phyloP scores from a whole-genome alignment of 2,797 vertebrate species.

The Malurus splendens region DNA sequence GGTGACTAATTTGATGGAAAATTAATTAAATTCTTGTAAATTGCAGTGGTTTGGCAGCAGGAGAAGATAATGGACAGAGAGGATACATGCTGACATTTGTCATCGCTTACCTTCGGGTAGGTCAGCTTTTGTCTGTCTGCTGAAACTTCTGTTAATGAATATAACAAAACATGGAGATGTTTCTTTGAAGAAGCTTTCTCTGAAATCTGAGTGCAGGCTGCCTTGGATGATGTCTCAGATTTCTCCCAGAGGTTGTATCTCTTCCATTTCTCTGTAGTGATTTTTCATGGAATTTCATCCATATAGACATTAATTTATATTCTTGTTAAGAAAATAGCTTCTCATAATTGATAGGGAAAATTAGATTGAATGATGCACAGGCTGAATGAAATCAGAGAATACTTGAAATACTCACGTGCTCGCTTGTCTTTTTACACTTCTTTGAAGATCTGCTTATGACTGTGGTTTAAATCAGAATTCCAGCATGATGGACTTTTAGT shows the following conservation, averaged over 20 bases:
- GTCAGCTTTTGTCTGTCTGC: constrained; percentile 61
- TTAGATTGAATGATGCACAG: neutral
- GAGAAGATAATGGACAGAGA: constrained; percentile 98
- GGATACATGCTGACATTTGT: constrained; percentile 98
- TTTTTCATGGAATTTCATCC: neutral
- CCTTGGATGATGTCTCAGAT: neutral
- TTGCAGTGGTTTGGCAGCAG: constrained; percentile 94
- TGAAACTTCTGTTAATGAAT: constrained; percentile 12
- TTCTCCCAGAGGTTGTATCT: neutral
- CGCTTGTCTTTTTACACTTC: neutral
- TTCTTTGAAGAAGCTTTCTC: neutral
- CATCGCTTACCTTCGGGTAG: constrained; percentile 97
- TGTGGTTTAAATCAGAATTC: neutral
- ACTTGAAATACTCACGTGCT: neutral
- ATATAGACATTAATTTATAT: neutral
- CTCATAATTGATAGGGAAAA: neutral
- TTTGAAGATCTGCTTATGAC: neutral
- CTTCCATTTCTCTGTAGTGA: neutral
- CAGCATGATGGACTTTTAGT: neutral
- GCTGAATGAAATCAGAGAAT: neutral
- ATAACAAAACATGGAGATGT: neutral
- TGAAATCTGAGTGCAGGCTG: neutral
- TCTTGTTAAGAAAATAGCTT: neutral
- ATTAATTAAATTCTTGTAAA: constrained; percentile 51
- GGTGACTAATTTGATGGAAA: neutral